Percentiles rank a stretch among this genome's conserved stretches.
These are phyloP conservation scores for Raja brachyura DNA, from an alignment of 2,113 vertebrate species.

Conservation along the genomic window DNA sequence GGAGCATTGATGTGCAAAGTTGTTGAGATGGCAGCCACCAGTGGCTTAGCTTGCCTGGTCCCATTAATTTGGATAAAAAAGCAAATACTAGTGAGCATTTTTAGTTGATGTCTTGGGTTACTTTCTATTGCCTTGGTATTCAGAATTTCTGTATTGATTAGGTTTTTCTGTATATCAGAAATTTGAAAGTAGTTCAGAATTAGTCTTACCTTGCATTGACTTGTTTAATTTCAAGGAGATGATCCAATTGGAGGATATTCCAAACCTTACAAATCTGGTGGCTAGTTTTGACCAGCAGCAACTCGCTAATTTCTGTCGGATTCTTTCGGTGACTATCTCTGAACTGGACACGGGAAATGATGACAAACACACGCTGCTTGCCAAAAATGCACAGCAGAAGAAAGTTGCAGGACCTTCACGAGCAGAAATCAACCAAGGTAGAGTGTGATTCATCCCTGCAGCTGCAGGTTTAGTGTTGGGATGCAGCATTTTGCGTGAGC, in stretches of 20 bases:
- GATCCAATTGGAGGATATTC: constrained; percentile 93
- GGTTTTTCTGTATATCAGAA: no score
- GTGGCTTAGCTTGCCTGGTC: no score
- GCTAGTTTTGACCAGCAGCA: constrained; percentile 98
- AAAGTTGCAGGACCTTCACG: constrained; percentile 77
- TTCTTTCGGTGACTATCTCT: constrained; percentile 93
- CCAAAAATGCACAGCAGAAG: constrained; percentile 93
- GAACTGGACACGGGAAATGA: constrained; percentile 91
- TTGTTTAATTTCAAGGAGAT: constrained; percentile 69
- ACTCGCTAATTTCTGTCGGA: constrained; percentile 96
- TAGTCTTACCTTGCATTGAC: neutral
- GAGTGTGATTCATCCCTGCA: neutral
- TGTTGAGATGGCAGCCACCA: no score
- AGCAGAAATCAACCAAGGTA: constrained; percentile 95
- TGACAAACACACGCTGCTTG: constrained; percentile 91
- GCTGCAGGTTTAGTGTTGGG: neutral
- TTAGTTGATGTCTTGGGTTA: no score
- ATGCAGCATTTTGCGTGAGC: neutral
- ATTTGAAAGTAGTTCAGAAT: no score
- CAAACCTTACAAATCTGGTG: constrained; percentile 80
- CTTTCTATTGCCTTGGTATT: neutral
- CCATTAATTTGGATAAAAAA: no score
- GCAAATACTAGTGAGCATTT: no score
- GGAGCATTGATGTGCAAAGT: no score
- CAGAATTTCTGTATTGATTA: neutral